A percentile compares a stretch with the other conserved stretches of the same genome.
Evolutionary conservation across 2,113 vertebrate species (phyloP).

Genomic region (Hyaena hyaena): DNA sequence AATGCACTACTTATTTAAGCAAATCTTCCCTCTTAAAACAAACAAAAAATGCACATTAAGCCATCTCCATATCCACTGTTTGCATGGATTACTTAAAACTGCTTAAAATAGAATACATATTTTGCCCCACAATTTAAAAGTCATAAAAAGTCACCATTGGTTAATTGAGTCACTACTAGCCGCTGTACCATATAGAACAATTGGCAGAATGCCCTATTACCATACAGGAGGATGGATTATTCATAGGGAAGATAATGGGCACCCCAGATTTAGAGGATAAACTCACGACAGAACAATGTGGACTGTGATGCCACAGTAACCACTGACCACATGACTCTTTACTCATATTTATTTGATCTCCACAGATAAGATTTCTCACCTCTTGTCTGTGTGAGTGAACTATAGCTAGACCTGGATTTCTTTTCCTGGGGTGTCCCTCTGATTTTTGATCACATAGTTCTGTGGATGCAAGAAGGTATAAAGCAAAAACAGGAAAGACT

Average conservation of each 20-base stretch:
- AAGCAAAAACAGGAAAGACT: neutral
- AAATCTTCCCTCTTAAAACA: neutral
- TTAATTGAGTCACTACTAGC: slow-evolving; percentile 21
- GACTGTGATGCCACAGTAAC: neutral
- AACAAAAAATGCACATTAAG: neutral
- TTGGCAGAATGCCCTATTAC: neutral
- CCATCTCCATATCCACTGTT: neutral
- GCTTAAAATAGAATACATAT: slow-evolving; percentile 28
- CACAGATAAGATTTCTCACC: neutral
- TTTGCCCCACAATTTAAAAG: neutral
- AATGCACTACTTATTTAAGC: neutral
- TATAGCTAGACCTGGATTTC: neutral
- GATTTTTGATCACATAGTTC: neutral
- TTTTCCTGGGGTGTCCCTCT: neutral
- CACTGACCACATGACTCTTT: neutral
- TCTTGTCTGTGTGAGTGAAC: neutral
- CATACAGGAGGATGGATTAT: neutral
- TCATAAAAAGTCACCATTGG: slow-evolving; percentile 32
- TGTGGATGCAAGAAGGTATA: neutral
- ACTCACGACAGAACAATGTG: neutral
- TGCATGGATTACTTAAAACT: slow-evolving; percentile 50
- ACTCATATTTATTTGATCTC: neutral
- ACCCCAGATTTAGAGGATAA: neutral
- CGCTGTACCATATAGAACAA: neutral
- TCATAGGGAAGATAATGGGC: neutral